Base-by-base conservation (phyloP, 2,797 vertebrate species). In the Miichthys miiuy region DNA sequence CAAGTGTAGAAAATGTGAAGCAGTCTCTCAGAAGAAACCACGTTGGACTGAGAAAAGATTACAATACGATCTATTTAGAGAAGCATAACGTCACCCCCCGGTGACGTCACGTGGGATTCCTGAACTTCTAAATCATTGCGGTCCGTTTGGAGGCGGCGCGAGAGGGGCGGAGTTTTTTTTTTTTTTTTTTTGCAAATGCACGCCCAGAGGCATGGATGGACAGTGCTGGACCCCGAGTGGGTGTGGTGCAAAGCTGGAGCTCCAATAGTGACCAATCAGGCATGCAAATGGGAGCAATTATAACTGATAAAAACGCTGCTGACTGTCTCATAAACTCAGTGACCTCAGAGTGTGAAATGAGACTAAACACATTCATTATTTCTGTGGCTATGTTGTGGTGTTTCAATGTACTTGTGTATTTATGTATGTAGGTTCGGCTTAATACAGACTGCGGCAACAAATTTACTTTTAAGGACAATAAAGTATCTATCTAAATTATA, bases 41-140 rank as follows among this genome's bases (percentile, higher is more conserved):
- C 98, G 98, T 96, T 99, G 98, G 97, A 99, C 97, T 99, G 98
- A 97, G 97, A 90, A 97, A 97, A 97, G 97, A 98, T 99, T 98
- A 99, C 97, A 98, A 99, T 98, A 97, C 97, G 96, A 96, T 97
- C 98, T 99, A 99, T 99, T 99, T 99, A 98, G 97, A 99, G 98
- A 96, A 97, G 97, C 97, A 99, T 99, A 97, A 99, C 98, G 97
- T 99, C 98, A 98, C 97, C 98, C 92, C 94, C 58, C 84, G 96
- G 96, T 99, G 98, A 99, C 98, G 98, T 99, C 98, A 99, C 97
- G 97, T 99, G 97, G 98, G 97, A 99, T 99, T 99, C 98, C 97
- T 99, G 97, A 99, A 98, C 97, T 98, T 99, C 97, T 98, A 98
- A 99, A 98, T 99, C 98, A 99, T 98, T 97, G 98, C 97, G 96